Evolutionary conservation across 2,113 vertebrate genomes (phyloP).

Genomic region (Chloropsis cyanopogon): DNA sequence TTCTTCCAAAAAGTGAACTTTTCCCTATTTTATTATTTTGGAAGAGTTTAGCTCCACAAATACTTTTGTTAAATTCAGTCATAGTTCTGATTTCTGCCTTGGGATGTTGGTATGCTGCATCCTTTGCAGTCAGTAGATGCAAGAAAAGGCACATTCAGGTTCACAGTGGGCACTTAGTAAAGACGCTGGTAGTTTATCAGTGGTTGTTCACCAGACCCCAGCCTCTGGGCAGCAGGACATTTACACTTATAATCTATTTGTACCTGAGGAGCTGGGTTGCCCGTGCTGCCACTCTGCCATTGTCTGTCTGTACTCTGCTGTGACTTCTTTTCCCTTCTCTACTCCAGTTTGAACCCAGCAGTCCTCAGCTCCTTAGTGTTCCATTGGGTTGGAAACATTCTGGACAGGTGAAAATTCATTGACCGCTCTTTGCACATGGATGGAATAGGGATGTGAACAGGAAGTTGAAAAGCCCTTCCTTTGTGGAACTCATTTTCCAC

Average conservation of each 20-base stretch:
- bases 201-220: background rate
- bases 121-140: background rate
- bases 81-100: background rate
- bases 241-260: accelerated
- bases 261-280: background rate
- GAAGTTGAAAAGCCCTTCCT: background rate
- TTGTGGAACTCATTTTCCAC: background rate
- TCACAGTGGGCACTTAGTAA: background rate
- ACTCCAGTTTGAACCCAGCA: background rate
- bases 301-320: background rate
- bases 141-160: background rate
- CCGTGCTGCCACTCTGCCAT: background rate
- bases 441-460: background rate
- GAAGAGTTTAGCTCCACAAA: background rate
- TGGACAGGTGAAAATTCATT: background rate
- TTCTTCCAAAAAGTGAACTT: background rate
- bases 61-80: background rate
- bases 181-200: background rate
- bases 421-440: background rate
- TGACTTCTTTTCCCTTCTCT: background rate
- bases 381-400: background rate
- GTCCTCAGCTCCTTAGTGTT: background rate
- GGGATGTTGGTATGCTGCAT: background rate
- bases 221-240: background rate
- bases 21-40: background rate